These are phyloP conservation scores for Luffia ferchaultella DNA, from an alignment of 2,888 invertebrate genomes.

Conservation along the genomic window DNA sequence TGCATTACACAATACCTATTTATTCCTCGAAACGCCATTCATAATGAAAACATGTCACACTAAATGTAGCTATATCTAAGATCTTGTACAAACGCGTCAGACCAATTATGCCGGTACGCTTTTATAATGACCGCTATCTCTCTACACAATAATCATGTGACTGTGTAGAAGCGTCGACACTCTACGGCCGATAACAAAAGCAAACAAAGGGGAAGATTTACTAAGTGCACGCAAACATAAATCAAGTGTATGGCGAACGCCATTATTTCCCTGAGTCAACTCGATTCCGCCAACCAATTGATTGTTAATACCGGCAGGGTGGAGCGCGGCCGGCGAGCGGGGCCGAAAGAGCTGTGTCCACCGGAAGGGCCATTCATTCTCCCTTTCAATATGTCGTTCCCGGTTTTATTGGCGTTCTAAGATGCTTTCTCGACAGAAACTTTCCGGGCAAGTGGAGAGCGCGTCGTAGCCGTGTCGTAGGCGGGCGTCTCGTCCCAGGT, in stretches of 20 bases:
- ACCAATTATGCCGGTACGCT: background rate
- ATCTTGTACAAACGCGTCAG: background rate
- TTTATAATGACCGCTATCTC: background rate
- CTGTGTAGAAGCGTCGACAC: background rate
- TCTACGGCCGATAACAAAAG: slow-evolving; percentile 1
- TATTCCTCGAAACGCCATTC: background rate
- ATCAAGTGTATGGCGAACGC: slow-evolving; percentile 1
- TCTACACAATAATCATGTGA: background rate
- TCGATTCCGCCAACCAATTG: slow-evolving; percentile 3
- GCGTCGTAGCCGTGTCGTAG: background rate
- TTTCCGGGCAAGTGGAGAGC: slow-evolving; percentile 1
- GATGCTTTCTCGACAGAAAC: slow-evolving; percentile 1
- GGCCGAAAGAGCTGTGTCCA: background rate
- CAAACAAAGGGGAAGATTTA: slow-evolving; percentile 1
- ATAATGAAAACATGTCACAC: background rate
- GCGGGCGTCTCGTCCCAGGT: background rate
- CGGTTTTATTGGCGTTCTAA: slow-evolving; percentile 3
- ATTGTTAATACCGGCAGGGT: background rate
- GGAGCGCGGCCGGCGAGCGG: background rate
- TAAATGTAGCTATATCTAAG: background rate
- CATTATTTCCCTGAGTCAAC: slow-evolving; percentile 2
- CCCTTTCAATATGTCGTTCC: slow-evolving; percentile 5
- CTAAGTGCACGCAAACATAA: slow-evolving; percentile 2
- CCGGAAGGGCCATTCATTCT: slow-evolving; percentile 2
- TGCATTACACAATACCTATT: background rate